These are phyloP conservation scores for Sminthurinus signatus DNA, from an alignment of 1,140 invertebrate species.

Conservation along the genomic window DNA sequence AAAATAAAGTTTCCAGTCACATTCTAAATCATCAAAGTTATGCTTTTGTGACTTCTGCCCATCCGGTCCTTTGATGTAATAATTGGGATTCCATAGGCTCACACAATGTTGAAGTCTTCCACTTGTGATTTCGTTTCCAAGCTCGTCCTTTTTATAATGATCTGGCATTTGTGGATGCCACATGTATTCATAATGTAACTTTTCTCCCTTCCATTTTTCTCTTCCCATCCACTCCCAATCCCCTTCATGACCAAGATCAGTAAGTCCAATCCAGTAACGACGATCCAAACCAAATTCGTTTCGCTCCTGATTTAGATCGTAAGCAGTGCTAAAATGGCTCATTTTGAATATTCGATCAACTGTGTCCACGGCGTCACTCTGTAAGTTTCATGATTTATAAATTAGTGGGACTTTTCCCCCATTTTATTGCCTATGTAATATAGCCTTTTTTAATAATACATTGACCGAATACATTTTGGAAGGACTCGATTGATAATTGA, in stretches of 20 bases:
- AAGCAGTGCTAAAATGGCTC: neutral
- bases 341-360: neutral
- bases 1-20: constrained; percentile 11
- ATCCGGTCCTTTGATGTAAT: neutral
- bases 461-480: too few species aligned
- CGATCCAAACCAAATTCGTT: constrained; percentile 21
- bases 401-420: too few species aligned
- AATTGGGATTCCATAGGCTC: constrained; percentile 13
- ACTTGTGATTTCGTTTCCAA: neutral
- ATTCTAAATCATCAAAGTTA: constrained; percentile 5
- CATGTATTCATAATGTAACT: neutral
- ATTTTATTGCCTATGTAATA: too few species aligned
- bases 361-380: neutral
- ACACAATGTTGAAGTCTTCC: constrained; percentile 17
- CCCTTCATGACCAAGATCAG: neutral
- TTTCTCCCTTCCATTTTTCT: constrained; percentile 1
- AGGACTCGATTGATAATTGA: too few species aligned
- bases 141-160: neutral
- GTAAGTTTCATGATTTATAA: neutral
- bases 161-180: constrained; percentile 8
- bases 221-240: constrained; percentile 10
- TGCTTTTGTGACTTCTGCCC: neutral
- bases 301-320: neutral
- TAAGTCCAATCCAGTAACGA: constrained; percentile 19
- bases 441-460: too few species aligned